These are phyloP conservation scores for Neoniphon sammara DNA, from an alignment of 2,797 vertebrate genomes.

Conservation along the genomic window DNA sequence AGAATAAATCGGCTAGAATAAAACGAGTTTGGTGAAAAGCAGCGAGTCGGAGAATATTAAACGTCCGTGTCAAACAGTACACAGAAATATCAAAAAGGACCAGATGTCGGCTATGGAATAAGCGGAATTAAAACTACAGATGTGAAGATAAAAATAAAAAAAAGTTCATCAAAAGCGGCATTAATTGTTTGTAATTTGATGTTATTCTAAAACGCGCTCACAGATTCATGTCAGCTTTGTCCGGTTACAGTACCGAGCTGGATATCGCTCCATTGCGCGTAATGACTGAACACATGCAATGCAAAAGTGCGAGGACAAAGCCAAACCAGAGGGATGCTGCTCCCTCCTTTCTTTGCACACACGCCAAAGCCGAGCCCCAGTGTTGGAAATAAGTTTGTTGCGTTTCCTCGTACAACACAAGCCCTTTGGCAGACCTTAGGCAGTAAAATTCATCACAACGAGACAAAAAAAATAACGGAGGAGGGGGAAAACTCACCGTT, in stretches of 20 bases:
- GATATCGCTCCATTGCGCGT: not conserved
- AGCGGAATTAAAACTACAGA: not conserved
- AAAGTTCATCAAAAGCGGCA: not conserved
- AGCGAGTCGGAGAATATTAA: not conserved
- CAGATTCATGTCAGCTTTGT: too few relatives aligned
- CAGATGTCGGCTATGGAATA: not conserved
- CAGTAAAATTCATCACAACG: not conserved
- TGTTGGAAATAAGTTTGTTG: constrained; percentile 46
- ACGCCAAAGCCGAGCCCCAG: too few relatives aligned
- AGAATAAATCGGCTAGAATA: not conserved
- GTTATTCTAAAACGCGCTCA: not conserved
- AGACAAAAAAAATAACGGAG: not conserved
- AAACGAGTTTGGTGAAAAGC: not conserved
- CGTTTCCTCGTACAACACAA: constrained; percentile 12
- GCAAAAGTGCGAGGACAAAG: constrained; percentile 57
- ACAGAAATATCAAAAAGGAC: not conserved
- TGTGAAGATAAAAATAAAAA: not conserved
- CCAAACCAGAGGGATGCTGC: constrained; percentile 31
- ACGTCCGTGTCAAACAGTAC: not conserved
- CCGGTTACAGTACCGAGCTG: not conserved
- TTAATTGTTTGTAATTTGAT: not conserved
- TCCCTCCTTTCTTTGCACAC: not conserved
- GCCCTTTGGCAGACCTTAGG: not conserved
- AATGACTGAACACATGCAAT: not conserved
- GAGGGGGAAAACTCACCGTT: constrained; percentile 44